Evolutionary conservation across 1,140 invertebrate species (phyloP).

Genomic region (Lamellibrachia luymesi): DNA sequence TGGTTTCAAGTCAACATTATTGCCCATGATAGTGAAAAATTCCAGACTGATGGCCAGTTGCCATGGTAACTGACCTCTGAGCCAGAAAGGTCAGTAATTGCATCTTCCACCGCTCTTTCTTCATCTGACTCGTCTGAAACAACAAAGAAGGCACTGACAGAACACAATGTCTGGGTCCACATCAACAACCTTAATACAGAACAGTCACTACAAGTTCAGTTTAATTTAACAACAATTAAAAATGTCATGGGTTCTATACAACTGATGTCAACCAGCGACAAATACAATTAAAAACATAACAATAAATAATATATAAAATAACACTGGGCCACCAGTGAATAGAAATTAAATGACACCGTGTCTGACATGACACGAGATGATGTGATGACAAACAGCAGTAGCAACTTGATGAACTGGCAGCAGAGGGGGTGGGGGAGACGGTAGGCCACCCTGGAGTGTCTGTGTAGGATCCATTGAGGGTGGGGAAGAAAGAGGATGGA

Average conservation of each 20-base stretch:
- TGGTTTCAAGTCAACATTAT: background rate
- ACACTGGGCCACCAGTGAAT: background rate
- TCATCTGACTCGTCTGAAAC: constrained; percentile 5
- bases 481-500: too few relatives aligned
- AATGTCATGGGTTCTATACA: too few relatives aligned
- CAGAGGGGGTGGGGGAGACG: too few relatives aligned
- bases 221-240: too few relatives aligned
- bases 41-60: background rate
- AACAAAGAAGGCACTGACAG: background rate
- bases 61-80: constrained; percentile 7
- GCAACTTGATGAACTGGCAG: too few relatives aligned
- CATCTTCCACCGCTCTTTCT: constrained; percentile 7
- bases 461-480: too few relatives aligned
- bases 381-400: too few relatives aligned
- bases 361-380: background rate
- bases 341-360: background rate
- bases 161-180: background rate
- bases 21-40: background rate
- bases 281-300: too few relatives aligned
- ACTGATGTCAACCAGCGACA: too few relatives aligned
- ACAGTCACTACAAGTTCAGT: background rate
- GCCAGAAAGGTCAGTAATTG: background rate
- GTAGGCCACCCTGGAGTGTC: too few relatives aligned
- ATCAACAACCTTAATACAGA: background rate
- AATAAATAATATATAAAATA: background rate